Conservation (phyloP, 2,797 vertebrate species). For the Ficedula albicollis region DNA sequence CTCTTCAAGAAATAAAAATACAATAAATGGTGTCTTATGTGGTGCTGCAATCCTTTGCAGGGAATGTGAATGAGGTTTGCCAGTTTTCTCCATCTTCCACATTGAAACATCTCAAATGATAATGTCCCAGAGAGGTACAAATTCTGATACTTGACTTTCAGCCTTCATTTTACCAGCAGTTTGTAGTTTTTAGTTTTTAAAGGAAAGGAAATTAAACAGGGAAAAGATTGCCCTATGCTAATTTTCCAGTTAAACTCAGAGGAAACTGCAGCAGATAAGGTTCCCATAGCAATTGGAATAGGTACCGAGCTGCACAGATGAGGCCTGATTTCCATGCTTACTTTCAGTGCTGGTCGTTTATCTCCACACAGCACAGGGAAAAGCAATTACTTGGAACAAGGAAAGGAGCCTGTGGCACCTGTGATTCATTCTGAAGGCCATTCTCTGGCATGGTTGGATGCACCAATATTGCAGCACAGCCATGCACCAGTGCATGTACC, state of each 20-base stretch:
- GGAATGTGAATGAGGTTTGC: neutral
- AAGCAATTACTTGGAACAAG: slow-evolving; percentile 49
- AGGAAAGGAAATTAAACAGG: slow-evolving; percentile 19
- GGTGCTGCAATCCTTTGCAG: neutral
- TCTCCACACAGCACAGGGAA: slow-evolving; percentile 28
- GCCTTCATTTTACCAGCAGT: neutral
- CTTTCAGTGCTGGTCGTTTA: neutral
- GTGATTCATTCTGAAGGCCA: neutral
- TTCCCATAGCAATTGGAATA: slow-evolving; percentile 59
- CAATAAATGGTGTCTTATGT: neutral
- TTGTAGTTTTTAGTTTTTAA: neutral
- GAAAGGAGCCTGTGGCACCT: slow-evolving; percentile 9
- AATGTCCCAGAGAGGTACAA: neutral
- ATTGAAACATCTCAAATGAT: neutral
- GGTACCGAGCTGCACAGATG: neutral
- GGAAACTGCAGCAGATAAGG: slow-evolving; percentile 50
- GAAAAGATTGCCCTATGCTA: slow-evolving; percentile 18
- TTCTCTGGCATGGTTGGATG: neutral
- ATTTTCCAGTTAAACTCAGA: slow-evolving; percentile 11
- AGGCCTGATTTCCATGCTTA: neutral
- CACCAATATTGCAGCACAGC: neutral
- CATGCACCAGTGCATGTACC: accelerated
- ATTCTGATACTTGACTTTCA: slow-evolving; percentile 12
- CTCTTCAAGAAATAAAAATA: neutral
- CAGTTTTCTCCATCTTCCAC: neutral